These are phyloP conservation scores for Microtus oregoni DNA, from an alignment of 2,113 vertebrate genomes.

Conservation along the genomic window DNA sequence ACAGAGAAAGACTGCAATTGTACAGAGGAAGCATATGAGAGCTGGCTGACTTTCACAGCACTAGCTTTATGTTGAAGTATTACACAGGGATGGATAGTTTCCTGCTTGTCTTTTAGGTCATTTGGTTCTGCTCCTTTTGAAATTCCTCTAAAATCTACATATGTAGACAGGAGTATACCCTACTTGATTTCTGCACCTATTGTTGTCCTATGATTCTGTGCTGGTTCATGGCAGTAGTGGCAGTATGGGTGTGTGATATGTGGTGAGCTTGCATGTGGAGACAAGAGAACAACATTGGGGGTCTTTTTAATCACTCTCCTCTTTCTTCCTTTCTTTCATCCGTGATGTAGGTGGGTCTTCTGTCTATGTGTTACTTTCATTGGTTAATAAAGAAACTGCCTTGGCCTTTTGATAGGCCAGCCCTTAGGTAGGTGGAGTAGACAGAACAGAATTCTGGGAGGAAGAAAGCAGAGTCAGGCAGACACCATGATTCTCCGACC, in stretches of 20 bases:
- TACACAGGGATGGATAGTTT: too few relatives aligned
- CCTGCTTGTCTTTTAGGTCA: not conserved
- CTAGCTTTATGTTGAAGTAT: not conserved
- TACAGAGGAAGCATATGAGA: not conserved
- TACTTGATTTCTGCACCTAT: not conserved
- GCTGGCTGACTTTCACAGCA: not conserved
- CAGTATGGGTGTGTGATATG: not conserved
- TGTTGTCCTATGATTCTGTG: not conserved
- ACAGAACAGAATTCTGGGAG: too few relatives aligned
- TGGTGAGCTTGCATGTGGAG: not conserved
- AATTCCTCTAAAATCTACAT: not conserved
- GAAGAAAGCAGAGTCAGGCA: too few relatives aligned
- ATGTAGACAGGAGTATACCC: not conserved
- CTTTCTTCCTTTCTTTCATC: not conserved
- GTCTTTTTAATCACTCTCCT: not conserved
- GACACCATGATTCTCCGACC: too few relatives aligned
- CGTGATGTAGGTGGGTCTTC: not conserved
- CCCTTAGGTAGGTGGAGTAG: too few relatives aligned
- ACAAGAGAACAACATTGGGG: not conserved
- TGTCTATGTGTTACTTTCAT: too few relatives aligned
- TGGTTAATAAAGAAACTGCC: too few relatives aligned
- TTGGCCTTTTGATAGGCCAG: too few relatives aligned
- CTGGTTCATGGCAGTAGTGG: not conserved
- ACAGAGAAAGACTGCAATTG: not conserved
- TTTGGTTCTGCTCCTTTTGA: not conserved